Evolutionary conservation across 1,140 invertebrate species (phyloP).

Genomic region (Drosophila hydei): DNA sequence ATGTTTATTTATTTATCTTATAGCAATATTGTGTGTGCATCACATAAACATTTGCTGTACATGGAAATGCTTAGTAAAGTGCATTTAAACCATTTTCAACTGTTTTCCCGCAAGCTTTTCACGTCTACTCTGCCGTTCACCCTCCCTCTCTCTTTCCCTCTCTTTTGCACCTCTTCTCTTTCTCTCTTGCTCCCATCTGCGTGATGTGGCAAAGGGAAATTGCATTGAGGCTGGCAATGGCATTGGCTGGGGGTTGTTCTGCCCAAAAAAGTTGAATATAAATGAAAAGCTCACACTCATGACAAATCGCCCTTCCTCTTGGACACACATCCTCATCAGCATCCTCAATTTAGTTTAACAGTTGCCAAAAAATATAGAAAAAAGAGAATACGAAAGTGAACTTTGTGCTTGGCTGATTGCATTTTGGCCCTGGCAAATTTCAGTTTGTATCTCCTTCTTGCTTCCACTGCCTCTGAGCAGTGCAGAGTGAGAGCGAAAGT

Average conservation of each 20-base stretch:
- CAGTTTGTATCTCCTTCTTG: conserved; percentile 3
- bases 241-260: conserved; percentile 71
- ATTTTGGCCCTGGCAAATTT: conserved; percentile 48
- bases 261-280: conserved; percentile 29
- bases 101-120: conserved; percentile 34
- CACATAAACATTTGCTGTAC: conserved; percentile 28
- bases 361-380: conserved; percentile 61
- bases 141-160: not conserved
- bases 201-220: conserved; percentile 53
- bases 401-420: conserved; percentile 73
- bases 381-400: conserved; percentile 63
- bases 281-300: conserved; percentile 43
- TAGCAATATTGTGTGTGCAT: not conserved
- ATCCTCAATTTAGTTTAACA: conserved; percentile 40
- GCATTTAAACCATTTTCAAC: not conserved
- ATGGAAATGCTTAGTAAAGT: conserved; percentile 6
- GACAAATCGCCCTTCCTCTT: not conserved
- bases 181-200: conserved; percentile 27
- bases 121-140: conserved; percentile 10
- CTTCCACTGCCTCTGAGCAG: conserved; percentile 1
- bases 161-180: not conserved
- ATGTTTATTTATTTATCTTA: not conserved
- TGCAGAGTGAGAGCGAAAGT: conserved; percentile 69
- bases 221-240: conserved; percentile 81
- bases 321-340: not conserved